Evolutionary conservation across 1,140 invertebrate genomes (phyloP).

Genomic region (Sitodiplosis mosellana): DNA sequence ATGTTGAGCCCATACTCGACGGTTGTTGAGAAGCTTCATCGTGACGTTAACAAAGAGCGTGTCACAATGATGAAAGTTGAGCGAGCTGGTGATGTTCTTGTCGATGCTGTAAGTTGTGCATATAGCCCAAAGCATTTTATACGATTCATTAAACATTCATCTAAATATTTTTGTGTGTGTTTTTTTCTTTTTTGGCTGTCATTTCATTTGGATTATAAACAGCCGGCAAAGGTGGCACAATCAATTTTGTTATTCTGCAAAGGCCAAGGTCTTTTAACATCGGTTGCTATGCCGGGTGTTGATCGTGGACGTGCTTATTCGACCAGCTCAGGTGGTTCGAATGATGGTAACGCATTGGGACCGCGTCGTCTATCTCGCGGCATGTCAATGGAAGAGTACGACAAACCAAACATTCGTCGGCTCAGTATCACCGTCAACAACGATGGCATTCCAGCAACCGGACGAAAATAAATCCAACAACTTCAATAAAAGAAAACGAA

Average conservation of each 20-base stretch:
- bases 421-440: conserved; percentile 38
- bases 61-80: conserved; percentile 70
- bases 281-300: conserved; percentile 48
- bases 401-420: conserved; percentile 55
- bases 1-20: conserved; percentile 57
- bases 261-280: conserved; percentile 56
- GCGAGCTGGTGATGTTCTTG: conserved; percentile 56
- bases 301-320: conserved; percentile 39
- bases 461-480: no score
- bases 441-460: no score
- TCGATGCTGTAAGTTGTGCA: conserved; percentile 44
- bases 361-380: conserved; percentile 37
- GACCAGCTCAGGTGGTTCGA: conserved; percentile 30
- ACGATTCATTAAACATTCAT: background rate
- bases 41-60: conserved; percentile 59
- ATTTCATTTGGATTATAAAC: no score
- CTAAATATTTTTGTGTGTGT: background rate
- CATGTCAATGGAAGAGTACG: conserved; percentile 69
- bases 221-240: conserved; percentile 66
- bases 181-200: conserved; percentile 9
- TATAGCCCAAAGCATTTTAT: background rate
- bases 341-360: conserved; percentile 14
- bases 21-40: conserved; percentile 57
- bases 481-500: no score
- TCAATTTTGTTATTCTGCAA: conserved; percentile 66